Base-by-base conservation (phyloP, 2,888 invertebrate genomes). In the Fabriciana adippe region DNA sequence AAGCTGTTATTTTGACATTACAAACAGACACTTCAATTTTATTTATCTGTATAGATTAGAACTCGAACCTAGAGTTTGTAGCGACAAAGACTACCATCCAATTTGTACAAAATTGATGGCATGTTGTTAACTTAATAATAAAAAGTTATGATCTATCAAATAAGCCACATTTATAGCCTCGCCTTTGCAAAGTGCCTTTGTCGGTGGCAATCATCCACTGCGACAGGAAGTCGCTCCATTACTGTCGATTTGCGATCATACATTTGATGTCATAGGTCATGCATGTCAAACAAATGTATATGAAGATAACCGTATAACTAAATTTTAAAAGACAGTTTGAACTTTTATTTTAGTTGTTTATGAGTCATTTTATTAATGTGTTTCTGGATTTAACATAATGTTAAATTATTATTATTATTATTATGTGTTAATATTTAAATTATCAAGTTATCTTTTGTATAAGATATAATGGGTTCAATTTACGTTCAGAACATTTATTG, bases 211-310 rank as follows among this genome's bases (percentile, higher is more conserved):
- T 61, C 61, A 61, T 16, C 18, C 48, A 13, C n/a, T 61, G 35
- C 26, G 61, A 61, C 61, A 51, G 61, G 61, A 61, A 61, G 61
- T 61, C 61, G 61, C 41, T 61, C 66, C 60, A 85, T 86, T 86
- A 84, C 77, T 76, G 76, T 73, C 80, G 78, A 83, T 83, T 82
- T 76, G 79, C 71, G 66, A 60, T 61, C 61, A 18, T 35, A 8
- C 50, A 61, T 61, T 61, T 61, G 51, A 61, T 35, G 51, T 35
- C 61, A 51, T 61, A 51, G 61, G 50, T 61, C 61, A 61, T 51
- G 51, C 41, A 31, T 51, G 61, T 61, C 51, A 51, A 41, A 16
- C 31, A n/a, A 14, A 61, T 60, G n/a, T 35, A n/a, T 8, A 55
- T 31, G 26, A 8, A 55, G 31, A 21, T 21, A 47, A 50, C 47